Base-by-base conservation (phyloP, 2,797 vertebrate genomes). In the Threskiornis aethiopicus region DNA sequence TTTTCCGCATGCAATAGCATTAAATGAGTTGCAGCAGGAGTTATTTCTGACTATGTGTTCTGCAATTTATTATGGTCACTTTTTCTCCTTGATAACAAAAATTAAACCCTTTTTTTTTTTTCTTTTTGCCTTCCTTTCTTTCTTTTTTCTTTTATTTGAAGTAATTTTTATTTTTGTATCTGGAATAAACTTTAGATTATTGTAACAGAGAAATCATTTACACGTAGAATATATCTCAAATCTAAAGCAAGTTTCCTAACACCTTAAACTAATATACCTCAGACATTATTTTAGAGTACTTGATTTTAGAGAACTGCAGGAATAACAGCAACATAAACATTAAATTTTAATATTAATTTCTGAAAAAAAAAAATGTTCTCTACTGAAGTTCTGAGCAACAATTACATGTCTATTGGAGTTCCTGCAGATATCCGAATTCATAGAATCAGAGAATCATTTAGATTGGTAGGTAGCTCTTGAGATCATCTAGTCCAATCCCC, bases 11-110 rank as follows among this genome's bases (percentile, higher is more conserved):
- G 31, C 33, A 95, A 89, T 87, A 88, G 39, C 82, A 88, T 87
- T 90, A 86, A 92, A 93, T 76, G 41, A 95, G 46, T 81, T 86
- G 37, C 84, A 87, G 66, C 28, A 89, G 58, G 19, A 73, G 26
- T 84, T 81, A 24, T 81, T 96, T 83, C 65, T 89, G 39, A 80
- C 14, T 47, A 18, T 31, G 54, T 20, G 11, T 59, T 89, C 79
- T 91, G 44, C 28, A 71, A 76, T 83, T 89, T 84, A 39, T 64
- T 84, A 37, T 41, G 57, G 20, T 57, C 81, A 79, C n/a, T 76
- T 89, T 95, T 92, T 54, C 41, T 57, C 19, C 37, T 82, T 59
- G 10, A n/a, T 66, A 82, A 67, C 11, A 58, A 77, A 81, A 92
- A 3, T 10, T 62, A 90, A 65, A 2, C 1, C 39, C 10, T 14